Conservation (phyloP, 1,140 invertebrate genomes). For the Carposina sasakii region DNA sequence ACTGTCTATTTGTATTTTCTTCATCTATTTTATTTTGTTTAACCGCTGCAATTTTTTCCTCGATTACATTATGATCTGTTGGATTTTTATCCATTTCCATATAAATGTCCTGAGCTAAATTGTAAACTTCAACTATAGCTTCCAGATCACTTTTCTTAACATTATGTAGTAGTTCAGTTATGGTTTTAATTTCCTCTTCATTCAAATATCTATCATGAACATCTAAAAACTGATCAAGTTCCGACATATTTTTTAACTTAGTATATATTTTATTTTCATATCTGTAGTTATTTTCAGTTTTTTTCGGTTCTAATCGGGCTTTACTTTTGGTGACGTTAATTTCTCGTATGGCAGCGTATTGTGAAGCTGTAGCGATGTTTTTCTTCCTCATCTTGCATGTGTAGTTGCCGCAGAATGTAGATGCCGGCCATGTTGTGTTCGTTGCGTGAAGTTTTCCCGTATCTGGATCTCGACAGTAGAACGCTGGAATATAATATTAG, state of each 20-base stretch:
- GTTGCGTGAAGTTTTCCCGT: slow-evolving; percentile 50
- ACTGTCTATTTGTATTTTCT: too few relatives aligned
- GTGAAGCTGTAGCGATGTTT: slow-evolving; percentile 35
- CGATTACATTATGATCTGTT: slow-evolving; percentile 17
- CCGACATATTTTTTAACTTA: neutral
- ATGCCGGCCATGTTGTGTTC: slow-evolving; percentile 58
- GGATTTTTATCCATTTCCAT: slow-evolving; percentile 43
- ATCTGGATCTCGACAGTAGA: slow-evolving; percentile 62
- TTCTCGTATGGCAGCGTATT: slow-evolving; percentile 33
- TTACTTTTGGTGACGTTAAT: slow-evolving; percentile 30
- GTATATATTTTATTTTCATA: neutral
- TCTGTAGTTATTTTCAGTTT: neutral
- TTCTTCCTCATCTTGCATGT: slow-evolving; percentile 53
- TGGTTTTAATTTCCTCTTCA: slow-evolving; percentile 47
- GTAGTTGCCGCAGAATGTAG: slow-evolving; percentile 63
- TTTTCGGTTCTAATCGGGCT: neutral
- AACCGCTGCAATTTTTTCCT: slow-evolving; percentile 19
- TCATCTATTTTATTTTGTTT: slow-evolving; percentile 15
- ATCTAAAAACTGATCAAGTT: slow-evolving; percentile 2
- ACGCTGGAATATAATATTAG: slow-evolving; percentile 46
- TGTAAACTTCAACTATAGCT: slow-evolving; percentile 61
- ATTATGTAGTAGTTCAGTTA: slow-evolving; percentile 47
- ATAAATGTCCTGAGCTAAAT: slow-evolving; percentile 58
- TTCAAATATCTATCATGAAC: slow-evolving; percentile 48
- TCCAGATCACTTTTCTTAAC: slow-evolving; percentile 62